A percentile compares a stretch with the other conserved stretches of the same genome.
These are phyloP conservation scores for Liposcelis brunnea DNA, from an alignment of 2,888 invertebrate genomes.

Conservation along the genomic window DNA sequence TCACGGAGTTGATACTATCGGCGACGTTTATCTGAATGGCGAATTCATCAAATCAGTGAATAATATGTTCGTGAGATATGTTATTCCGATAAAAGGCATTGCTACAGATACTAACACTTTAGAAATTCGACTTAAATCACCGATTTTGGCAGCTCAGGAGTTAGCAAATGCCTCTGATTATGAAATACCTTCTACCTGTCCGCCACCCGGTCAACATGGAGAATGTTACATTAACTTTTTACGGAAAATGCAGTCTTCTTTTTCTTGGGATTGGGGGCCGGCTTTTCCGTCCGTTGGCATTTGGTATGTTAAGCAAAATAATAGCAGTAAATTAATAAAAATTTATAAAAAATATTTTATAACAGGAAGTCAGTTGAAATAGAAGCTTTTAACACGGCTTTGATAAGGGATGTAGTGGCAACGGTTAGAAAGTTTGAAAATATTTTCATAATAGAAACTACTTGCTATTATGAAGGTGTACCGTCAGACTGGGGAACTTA, in stretches of 20 bases:
- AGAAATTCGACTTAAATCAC: slow-evolving; percentile 25
- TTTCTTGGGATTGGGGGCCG: slow-evolving; percentile 95
- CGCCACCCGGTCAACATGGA: slow-evolving; percentile 55
- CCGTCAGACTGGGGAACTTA: no score
- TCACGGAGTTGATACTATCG: slow-evolving; percentile 74
- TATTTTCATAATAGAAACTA: no score
- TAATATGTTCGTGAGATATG: slow-evolving; percentile 76
- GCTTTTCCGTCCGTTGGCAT: slow-evolving; percentile 86
- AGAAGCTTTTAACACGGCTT: no score
- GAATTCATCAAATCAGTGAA: slow-evolving; percentile 41
- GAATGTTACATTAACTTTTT: slow-evolving; percentile 87
- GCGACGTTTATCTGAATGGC: slow-evolving; percentile 56
- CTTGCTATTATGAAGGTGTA: no score
- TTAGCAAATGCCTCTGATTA: slow-evolving; percentile 27
- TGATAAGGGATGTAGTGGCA: no score
- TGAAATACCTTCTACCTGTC: slow-evolving; percentile 57
- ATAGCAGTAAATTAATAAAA: no score
- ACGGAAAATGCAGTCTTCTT: slow-evolving; percentile 86
- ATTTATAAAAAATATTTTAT: no score
- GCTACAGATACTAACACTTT: slow-evolving; percentile 28
- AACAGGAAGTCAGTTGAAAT: no score
- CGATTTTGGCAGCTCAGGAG: slow-evolving; percentile 35
- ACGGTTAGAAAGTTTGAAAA: no score
- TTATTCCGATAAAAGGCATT: slow-evolving; percentile 44
- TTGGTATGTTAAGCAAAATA: slow-evolving; percentile 65